A percentile compares a stretch with the other conserved stretches of the same genome.
Conservation (phyloP, 2,888 invertebrate genomes). For the Heteromurus nitidus region DNA sequence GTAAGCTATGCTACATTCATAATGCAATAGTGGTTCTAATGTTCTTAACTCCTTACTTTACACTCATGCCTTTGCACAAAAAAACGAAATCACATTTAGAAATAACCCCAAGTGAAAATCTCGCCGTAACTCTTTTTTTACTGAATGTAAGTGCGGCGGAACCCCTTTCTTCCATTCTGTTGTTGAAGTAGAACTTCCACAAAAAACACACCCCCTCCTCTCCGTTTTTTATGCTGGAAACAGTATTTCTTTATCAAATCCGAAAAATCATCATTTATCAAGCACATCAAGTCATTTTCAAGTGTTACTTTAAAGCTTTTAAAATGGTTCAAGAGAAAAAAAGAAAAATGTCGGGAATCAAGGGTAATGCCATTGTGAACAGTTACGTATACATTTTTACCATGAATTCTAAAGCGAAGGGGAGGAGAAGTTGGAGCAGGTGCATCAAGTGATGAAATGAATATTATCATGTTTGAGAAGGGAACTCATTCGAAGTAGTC, state of each 20-base stretch:
- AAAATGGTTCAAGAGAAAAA: conserved; percentile 40
- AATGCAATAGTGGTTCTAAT: neutral
- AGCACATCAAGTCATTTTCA: conserved; percentile 55
- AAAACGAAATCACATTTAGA: conserved; percentile 50
- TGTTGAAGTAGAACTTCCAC: neutral
- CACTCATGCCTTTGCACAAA: neutral
- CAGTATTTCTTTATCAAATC: conserved; percentile 50
- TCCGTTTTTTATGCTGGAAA: conserved; percentile 44
- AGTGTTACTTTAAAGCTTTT: conserved; percentile 45
- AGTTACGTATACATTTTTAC: neutral
- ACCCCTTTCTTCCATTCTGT: conserved; percentile 25
- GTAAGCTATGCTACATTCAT: no score
- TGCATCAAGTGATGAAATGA: conserved; percentile 45
- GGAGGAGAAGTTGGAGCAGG: conserved; percentile 18
- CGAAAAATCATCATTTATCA: conserved; percentile 58
- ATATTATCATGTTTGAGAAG: conserved; percentile 13
- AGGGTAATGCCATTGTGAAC: conserved; percentile 24
- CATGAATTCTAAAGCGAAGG: neutral
- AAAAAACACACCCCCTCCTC: conserved; percentile 19
- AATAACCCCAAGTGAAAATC: conserved; percentile 60
- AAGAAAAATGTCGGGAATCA: conserved; percentile 43
- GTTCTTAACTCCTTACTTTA: conserved; percentile 8
- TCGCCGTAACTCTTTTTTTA: conserved; percentile 11
- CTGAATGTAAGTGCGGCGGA: conserved; percentile 7
- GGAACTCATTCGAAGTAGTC: no score